phyloP scores from a whole-genome alignment of 2,797 vertebrate genomes.

The Spinus pinus region DNA sequence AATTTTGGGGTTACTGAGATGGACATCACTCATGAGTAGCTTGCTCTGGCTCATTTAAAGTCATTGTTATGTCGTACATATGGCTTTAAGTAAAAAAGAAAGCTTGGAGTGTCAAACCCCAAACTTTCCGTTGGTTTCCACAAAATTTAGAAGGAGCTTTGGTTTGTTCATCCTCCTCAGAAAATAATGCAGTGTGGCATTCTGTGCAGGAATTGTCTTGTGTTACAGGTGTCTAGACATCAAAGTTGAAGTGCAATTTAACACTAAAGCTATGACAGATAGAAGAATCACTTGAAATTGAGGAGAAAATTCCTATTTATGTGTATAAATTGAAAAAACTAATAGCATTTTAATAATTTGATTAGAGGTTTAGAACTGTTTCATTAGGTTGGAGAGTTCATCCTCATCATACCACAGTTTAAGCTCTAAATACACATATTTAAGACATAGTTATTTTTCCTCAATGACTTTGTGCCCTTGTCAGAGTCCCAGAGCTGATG shows the following conservation, averaged over 20 bases:
- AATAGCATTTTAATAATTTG: not conserved
- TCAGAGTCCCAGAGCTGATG: not conserved
- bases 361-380: not conserved
- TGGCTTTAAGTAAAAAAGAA: not conserved
- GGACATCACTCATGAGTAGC: not conserved
- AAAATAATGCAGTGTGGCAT: not conserved
- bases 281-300: not conserved
- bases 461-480: not conserved
- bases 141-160: not conserved
- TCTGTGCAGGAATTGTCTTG: not conserved
- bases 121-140: not conserved
- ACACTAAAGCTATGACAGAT: not conserved
- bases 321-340: not conserved
- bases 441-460: not conserved
- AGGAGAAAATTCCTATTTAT: not conserved
- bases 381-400: not conserved
- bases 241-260: not conserved
- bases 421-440: not conserved
- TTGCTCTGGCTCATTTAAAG: not conserved
- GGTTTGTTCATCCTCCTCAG: not conserved
- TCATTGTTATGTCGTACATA: not conserved
- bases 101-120: not conserved
- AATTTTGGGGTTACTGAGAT: not conserved
- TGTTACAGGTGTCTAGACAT: not conserved
- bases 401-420: not conserved